These are phyloP conservation scores for Tragopan temminckii DNA, from an alignment of 2,797 vertebrate species.

Conservation along the genomic window DNA sequence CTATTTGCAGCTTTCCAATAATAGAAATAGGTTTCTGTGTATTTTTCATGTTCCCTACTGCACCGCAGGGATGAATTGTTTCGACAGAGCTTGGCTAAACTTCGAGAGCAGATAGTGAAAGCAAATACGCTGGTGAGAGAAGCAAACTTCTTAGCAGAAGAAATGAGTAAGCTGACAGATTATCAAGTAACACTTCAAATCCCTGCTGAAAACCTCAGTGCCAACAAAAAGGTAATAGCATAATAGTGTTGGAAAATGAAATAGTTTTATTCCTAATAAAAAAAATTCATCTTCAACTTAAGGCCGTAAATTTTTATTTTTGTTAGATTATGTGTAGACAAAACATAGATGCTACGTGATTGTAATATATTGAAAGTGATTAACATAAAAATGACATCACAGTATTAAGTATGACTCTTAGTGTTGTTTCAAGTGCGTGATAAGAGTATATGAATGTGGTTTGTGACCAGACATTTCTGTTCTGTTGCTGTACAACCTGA, in stretches of 20 bases:
- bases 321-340: not conserved
- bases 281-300: not conserved
- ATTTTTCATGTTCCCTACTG: slow-evolving; percentile 56
- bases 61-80: slow-evolving; percentile 93
- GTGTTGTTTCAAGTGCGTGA: not conserved
- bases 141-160: slow-evolving; percentile 96
- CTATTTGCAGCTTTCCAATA: slow-evolving; percentile 59
- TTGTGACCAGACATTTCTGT: not conserved
- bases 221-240: slow-evolving; percentile 94
- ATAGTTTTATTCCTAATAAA: not conserved
- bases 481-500: not conserved
- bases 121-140: slow-evolving; percentile 97
- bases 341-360: not conserved
- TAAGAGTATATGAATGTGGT: fast-evolving
- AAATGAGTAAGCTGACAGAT: slow-evolving; percentile 95
- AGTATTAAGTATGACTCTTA: not conserved
- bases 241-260: not conserved
- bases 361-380: not conserved
- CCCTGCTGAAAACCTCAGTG: slow-evolving; percentile 95
- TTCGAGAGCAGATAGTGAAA: slow-evolving; percentile 96
- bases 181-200: slow-evolving; percentile 99
- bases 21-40: slow-evolving; percentile 65
- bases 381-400: not conserved
- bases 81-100: slow-evolving; percentile 93
- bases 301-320: not conserved